Conservation (phyloP, 2,113 vertebrate species). For the Psammodynastes pulverulentus region DNA sequence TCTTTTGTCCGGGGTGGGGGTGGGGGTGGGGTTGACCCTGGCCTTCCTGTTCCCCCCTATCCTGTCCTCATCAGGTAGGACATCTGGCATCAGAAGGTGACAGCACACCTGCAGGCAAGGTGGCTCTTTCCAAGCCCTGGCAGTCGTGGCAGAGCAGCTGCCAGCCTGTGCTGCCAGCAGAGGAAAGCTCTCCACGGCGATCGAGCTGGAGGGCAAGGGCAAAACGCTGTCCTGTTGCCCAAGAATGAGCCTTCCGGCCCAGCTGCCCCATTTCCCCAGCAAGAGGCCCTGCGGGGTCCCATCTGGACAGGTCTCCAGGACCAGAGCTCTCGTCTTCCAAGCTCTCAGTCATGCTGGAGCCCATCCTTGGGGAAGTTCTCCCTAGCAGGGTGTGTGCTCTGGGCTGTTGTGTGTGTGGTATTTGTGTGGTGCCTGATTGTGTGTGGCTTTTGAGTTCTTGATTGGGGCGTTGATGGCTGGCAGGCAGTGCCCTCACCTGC, state of each 20-base stretch:
- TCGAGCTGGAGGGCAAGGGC: too few species aligned
- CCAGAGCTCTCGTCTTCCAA: too few species aligned
- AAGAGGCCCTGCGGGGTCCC: background rate
- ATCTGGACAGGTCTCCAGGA: too few species aligned
- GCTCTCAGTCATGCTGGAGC: background rate
- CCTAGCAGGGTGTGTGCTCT: too few species aligned
- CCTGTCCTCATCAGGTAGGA: background rate
- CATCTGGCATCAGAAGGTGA: background rate
- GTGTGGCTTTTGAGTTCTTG: background rate
- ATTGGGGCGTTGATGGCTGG: too few species aligned
- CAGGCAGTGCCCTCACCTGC: background rate
- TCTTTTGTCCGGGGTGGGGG: background rate
- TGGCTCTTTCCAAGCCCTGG: background rate
- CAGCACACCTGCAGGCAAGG: background rate
- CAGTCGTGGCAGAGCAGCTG: background rate
- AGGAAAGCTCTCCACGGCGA: background rate
- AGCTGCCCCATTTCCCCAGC: background rate
- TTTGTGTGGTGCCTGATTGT: background rate
- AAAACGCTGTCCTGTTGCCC: too few species aligned
- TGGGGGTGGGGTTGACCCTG: background rate
- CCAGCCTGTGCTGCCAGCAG: background rate
- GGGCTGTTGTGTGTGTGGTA: background rate
- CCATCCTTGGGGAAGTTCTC: background rate
- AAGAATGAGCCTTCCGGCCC: background rate
- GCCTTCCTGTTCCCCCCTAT: background rate